Evolutionary conservation across 2,113 vertebrate species (phyloP).

Genomic region (Microtus pennsylvanicus): DNA sequence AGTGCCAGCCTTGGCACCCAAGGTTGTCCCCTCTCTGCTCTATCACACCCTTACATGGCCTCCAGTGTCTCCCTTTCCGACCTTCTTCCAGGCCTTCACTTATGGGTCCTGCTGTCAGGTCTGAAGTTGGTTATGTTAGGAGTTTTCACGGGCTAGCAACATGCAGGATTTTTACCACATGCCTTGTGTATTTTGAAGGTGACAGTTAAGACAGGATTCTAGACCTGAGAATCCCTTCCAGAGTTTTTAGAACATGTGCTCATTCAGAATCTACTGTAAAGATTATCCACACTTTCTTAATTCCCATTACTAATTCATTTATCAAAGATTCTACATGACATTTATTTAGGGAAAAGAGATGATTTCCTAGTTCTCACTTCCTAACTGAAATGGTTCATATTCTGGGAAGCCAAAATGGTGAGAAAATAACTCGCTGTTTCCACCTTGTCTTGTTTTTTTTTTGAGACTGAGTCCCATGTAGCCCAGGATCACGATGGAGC

Average conservation of each 20-base stretch:
- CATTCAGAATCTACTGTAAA: neutral
- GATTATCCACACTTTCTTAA: neutral
- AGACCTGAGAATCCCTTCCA: neutral
- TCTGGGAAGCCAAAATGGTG: neutral
- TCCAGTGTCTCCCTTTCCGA: neutral
- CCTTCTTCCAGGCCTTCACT: neutral
- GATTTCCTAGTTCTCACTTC: neutral
- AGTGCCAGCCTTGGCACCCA: neutral
- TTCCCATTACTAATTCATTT: constrained; percentile 26
- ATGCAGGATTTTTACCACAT: neutral
- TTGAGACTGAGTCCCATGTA: neutral
- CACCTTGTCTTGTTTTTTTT: neutral
- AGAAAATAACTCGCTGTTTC: neutral
- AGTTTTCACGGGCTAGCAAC: neutral
- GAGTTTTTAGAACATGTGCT: constrained; percentile 7
- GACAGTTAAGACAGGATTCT: neutral
- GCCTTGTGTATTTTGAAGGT: constrained; percentile 8
- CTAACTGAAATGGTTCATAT: constrained; percentile 11
- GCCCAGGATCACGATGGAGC: neutral
- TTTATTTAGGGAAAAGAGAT: constrained; percentile 42
- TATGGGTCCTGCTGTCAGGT: neutral
- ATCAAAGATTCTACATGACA: constrained; percentile 33
- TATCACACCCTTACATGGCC: neutral
- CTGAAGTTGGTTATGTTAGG: neutral
- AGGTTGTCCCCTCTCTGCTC: neutral